Conservation (phyloP, 2,888 invertebrate species). For the Syrista parreyssii region DNA sequence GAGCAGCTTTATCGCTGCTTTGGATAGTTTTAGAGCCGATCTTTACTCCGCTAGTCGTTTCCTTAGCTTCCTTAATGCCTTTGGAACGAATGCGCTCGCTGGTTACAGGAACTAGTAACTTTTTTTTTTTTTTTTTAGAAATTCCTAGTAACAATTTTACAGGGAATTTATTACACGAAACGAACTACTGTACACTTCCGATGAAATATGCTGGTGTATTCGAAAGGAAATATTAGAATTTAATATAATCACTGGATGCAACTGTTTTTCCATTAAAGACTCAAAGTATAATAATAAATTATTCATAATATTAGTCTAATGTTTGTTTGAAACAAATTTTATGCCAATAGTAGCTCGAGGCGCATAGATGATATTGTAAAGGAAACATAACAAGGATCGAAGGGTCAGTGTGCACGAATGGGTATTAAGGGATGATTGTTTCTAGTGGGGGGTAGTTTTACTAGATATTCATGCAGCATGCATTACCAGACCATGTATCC, state of each 20-base stretch:
- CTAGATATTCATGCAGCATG: conserved; percentile 51
- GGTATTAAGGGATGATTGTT: conserved; percentile 24
- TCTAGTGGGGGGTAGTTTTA: conserved; percentile 25
- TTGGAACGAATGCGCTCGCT: background rate
- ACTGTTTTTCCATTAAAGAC: background rate
- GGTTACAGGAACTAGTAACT: background rate
- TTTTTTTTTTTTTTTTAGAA: background rate
- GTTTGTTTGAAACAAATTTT: background rate
- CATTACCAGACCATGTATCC: conserved; percentile 13
- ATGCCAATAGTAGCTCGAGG: background rate
- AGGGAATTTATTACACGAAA: background rate
- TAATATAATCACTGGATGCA: background rate
- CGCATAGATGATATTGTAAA: conserved; percentile 8
- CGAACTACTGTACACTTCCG: background rate
- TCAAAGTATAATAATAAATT: background rate
- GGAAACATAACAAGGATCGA: conserved; percentile 1
- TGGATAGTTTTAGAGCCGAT: conserved; percentile 24
- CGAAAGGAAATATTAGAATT: background rate
- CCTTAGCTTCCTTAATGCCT: background rate
- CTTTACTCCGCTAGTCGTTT: background rate
- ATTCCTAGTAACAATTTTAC: background rate
- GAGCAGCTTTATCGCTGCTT: conserved; percentile 30
- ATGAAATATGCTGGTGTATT: background rate
- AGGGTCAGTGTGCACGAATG: conserved; percentile 22
- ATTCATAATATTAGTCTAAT: background rate